Conservation (phyloP, 2,797 vertebrate species). For the Labeo calbasu region DNA sequence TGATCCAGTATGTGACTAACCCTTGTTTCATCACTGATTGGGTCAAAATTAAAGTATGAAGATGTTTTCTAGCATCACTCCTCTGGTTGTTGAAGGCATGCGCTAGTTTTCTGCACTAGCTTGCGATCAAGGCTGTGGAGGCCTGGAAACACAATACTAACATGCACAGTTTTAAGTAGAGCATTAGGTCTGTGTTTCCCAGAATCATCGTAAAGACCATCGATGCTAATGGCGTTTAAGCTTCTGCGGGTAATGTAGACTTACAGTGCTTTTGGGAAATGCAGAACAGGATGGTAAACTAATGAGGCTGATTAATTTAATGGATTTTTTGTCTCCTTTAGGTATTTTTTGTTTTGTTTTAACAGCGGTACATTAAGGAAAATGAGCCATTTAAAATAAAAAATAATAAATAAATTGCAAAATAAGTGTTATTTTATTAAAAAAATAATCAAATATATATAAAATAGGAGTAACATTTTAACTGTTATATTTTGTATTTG, state of each 20-base stretch:
- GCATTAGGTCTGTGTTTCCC: neutral
- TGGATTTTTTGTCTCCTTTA: neutral
- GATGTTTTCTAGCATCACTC: neutral
- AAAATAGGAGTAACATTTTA: too few relatives aligned
- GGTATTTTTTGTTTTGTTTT: neutral
- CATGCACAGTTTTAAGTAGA: neutral
- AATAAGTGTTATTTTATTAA: too few relatives aligned
- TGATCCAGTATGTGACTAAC: constrained; percentile 65
- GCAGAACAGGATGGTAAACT: neutral
- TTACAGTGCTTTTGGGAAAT: neutral
- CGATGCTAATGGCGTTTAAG: neutral
- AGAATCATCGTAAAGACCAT: neutral
- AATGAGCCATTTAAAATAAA: neutral
- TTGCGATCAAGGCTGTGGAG: neutral
- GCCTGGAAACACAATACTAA: neutral
- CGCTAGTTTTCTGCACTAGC: neutral
- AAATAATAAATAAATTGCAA: too few relatives aligned
- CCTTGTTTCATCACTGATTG: neutral
- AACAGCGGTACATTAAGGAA: neutral
- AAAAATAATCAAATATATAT: too few relatives aligned
- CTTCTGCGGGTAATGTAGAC: neutral
- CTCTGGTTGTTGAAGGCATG: neutral
- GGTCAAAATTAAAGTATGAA: neutral
- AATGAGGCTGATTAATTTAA: neutral
- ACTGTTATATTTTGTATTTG: too few relatives aligned